These are phyloP conservation scores for Arrhopalites spinosus DNA, from an alignment of 2,888 invertebrate species.

Conservation along the genomic window DNA sequence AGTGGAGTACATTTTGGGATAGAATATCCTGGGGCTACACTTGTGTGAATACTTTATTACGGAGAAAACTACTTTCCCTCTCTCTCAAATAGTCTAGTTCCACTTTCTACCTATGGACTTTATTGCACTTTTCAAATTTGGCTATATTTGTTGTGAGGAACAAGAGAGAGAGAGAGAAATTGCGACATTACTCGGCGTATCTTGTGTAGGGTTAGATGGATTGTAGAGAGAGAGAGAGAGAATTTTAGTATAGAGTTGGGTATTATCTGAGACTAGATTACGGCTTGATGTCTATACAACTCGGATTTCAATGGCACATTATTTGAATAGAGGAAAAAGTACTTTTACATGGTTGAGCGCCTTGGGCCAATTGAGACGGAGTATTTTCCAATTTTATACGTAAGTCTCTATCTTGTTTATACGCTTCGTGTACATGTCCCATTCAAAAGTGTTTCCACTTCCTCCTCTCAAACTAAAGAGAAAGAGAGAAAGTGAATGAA, in stretches of 20 bases:
- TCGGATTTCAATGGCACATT: slow-evolving; percentile 3
- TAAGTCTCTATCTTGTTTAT: not conserved
- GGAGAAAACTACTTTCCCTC: slow-evolving; percentile 2
- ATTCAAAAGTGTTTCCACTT: too few species aligned
- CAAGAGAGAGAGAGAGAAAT: too few species aligned
- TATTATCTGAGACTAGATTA: too few species aligned
- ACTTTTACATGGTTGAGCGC: slow-evolving; percentile 5
- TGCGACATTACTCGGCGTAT: too few species aligned
- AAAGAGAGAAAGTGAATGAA: too few species aligned
- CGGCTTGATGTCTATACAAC: too few species aligned
- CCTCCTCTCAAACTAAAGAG: too few species aligned
- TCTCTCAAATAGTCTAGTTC: slow-evolving; percentile 9
- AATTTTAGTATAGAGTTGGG: too few species aligned
- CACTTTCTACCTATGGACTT: not conserved
- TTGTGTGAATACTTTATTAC: slow-evolving; percentile 13
- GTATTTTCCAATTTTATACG: not conserved
- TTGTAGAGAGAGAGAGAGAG: too few species aligned
- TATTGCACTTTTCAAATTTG: not conserved
- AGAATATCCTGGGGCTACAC: not conserved
- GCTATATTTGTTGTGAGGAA: not conserved
- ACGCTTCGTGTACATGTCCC: too few species aligned
- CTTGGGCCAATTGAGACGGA: not conserved
- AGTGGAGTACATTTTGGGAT: too few species aligned
- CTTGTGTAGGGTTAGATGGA: too few species aligned
- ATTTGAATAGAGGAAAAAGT: slow-evolving; percentile 2